These are phyloP conservation scores for Atherinosoma microstoma DNA, from an alignment of 2,797 vertebrate species.

Conservation along the genomic window DNA sequence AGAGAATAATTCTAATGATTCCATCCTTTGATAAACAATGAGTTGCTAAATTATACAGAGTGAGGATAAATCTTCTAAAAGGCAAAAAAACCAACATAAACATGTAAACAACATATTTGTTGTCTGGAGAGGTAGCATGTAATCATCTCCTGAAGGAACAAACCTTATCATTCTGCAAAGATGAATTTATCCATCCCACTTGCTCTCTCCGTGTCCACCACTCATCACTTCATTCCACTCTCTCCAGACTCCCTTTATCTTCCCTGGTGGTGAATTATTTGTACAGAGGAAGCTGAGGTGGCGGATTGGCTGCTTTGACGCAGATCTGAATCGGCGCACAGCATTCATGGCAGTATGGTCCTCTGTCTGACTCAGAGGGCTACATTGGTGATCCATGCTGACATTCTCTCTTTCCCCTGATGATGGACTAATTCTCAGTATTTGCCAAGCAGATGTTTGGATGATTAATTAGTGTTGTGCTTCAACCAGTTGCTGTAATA, in stretches of 20 bases:
- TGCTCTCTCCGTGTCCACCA: background rate
- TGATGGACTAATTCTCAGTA: slow-evolving; percentile 43
- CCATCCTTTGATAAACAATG: background rate
- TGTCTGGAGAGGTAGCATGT: slow-evolving; percentile 27
- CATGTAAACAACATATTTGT: slow-evolving; percentile 39
- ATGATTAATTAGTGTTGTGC: slow-evolving; percentile 66
- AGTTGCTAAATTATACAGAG: too few relatives aligned
- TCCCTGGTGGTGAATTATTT: slow-evolving; percentile 47
- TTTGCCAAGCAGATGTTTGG: slow-evolving; percentile 59
- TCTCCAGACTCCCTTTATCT: slow-evolving; percentile 21
- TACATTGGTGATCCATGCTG: slow-evolving; percentile 16
- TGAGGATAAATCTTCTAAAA: background rate
- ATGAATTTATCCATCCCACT: slow-evolving; percentile 26
- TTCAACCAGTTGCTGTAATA: slow-evolving; percentile 58
- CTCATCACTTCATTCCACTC: slow-evolving; percentile 38
- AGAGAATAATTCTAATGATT: background rate
- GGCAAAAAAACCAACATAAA: background rate
- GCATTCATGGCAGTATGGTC: slow-evolving; percentile 23
- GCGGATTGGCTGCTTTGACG: slow-evolving; percentile 57
- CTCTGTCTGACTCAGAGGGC: slow-evolving; percentile 21
- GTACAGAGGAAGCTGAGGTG: slow-evolving; percentile 31
- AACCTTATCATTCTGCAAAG: slow-evolving; percentile 35
- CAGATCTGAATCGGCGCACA: slow-evolving; percentile 30
- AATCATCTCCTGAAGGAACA: slow-evolving; percentile 41
- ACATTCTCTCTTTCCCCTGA: slow-evolving; percentile 16